Conservation (phyloP, 2,797 vertebrate species). For the Bothrops alternatus region DNA sequence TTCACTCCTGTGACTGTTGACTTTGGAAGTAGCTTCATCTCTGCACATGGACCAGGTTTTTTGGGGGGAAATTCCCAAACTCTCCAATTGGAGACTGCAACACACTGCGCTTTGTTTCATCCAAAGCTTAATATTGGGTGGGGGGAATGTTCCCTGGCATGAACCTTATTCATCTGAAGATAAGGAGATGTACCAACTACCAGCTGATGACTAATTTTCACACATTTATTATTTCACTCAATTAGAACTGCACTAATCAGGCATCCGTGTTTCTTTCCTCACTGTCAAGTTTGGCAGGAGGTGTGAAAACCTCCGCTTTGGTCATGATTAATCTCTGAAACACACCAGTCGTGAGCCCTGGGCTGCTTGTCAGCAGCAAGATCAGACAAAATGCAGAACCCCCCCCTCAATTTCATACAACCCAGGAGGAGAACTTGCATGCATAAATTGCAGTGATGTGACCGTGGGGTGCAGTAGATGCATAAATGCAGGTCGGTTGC, state of each 20-base stretch:
- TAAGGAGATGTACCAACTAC: constrained; percentile 13
- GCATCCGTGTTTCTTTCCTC: constrained; percentile 54
- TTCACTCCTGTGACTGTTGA: not conserved
- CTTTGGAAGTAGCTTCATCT: not conserved
- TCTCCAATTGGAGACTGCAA: not conserved
- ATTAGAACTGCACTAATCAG: constrained; percentile 56
- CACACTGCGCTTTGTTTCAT: not conserved
- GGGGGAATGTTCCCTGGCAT: not conserved
- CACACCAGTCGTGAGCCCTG: constrained; percentile 50
- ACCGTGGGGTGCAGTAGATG: not conserved
- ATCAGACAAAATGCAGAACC: not conserved
- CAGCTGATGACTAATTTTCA: constrained; percentile 57
- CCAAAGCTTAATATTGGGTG: not conserved
- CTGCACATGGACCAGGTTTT: too few species aligned
- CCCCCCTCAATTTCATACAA: constrained; percentile 10
- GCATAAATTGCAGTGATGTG: not conserved
- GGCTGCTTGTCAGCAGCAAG: constrained; percentile 31
- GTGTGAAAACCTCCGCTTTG: constrained; percentile 63
- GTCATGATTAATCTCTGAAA: constrained; percentile 59
- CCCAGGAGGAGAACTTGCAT: constrained; percentile 25
- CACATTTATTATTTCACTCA: constrained; percentile 55
- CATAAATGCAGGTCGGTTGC: not conserved
- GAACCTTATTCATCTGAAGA: constrained; percentile 24
- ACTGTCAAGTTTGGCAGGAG: constrained; percentile 48
- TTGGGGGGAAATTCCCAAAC: too few species aligned